A percentile compares a stretch with the other conserved stretches of the same genome.
These are phyloP conservation scores for Creontiades dilutus DNA, from an alignment of 2,888 invertebrate species.

Conservation along the genomic window DNA sequence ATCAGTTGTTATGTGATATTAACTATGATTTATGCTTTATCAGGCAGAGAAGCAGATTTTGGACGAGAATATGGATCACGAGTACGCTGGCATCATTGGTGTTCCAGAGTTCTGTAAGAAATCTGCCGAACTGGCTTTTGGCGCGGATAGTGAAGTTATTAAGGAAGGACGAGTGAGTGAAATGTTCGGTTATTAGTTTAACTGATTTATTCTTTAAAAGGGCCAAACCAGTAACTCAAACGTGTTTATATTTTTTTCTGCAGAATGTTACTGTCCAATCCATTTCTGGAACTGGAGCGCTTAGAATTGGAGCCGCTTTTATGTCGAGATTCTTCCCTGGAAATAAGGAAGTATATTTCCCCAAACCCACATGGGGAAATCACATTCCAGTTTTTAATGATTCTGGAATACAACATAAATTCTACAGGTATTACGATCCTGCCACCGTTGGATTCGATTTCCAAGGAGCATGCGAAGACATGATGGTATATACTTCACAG, in stretches of 20 bases:
- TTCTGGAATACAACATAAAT: conserved; percentile 89
- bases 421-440: conserved; percentile 96
- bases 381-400: conserved; percentile 96
- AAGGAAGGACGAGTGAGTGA: conserved; percentile 84
- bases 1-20: too few relatives aligned
- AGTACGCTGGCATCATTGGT: conserved; percentile 96
- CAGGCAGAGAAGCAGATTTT: conserved; percentile 91
- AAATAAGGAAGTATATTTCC: conserved; percentile 91
- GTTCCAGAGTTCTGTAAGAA: conserved; percentile 89
- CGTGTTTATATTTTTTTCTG: not conserved
- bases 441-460: conserved; percentile 96
- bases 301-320: conserved; percentile 95
- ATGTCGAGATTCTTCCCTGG: conserved; percentile 89
- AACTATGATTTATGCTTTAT: conserved; percentile 73
- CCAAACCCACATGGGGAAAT: conserved; percentile 98
- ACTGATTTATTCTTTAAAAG: not conserved
- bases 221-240: not conserved
- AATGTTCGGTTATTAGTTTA: not conserved
- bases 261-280: conserved; percentile 87
- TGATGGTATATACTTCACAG: conserved; percentile 83
- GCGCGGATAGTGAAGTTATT: conserved; percentile 85
- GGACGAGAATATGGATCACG: conserved; percentile 89
- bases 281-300: conserved; percentile 98
- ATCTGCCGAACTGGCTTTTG: conserved; percentile 93
- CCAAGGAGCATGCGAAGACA: conserved; percentile 92